Base-by-base conservation (phyloP, 2,888 invertebrate species). In the Abscondita cerata region DNA sequence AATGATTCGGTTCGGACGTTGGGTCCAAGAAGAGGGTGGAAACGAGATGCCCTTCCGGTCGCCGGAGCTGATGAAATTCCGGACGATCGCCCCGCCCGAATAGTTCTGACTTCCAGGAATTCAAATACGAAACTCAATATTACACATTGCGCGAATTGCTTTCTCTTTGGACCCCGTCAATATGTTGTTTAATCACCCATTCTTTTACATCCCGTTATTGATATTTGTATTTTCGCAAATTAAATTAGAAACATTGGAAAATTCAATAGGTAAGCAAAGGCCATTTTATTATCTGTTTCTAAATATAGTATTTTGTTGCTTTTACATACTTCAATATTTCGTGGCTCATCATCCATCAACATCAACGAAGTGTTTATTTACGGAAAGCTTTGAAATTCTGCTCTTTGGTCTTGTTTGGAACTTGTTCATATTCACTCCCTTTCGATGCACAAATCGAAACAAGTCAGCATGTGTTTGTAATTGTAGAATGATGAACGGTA, bases 31-130 rank as follows among this genome's bases (percentile, higher is more conserved):
- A 68, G 70, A 70, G 82, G 83, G 81, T 85, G 70, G 80, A 82
- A 83, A 83, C 81, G 83, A 82, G 83, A 83, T 82, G 83, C 82
- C 81, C 82, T 85, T 85, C 84, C 85, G 83, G 86, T 86, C 81
- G 83, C 83, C 80, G 84, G 84, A 84, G 82, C 83, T 78, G 86
- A 86, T 79, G 79, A 81, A 80, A 81, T 80, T 79, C 80, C 80
- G 74, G 72, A 70, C 77, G 76, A 79, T 78, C 76, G 78, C 76
- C 73, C 70, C 71, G 75, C 76, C 78, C 75, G 76, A 77, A 79
- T 79, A 79, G 79, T 80, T 80, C 77, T 78, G 78, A 79, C 78
- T 79, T 77, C 69, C 77, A 74, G 79, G 79, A 79, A 79, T 78
- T 79, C 78, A 78, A 79, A 78, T 79, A 78, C 76, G 63, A 41